These are phyloP conservation scores for Eurytoma californica DNA, from an alignment of 2,888 invertebrate species.

Conservation along the genomic window DNA sequence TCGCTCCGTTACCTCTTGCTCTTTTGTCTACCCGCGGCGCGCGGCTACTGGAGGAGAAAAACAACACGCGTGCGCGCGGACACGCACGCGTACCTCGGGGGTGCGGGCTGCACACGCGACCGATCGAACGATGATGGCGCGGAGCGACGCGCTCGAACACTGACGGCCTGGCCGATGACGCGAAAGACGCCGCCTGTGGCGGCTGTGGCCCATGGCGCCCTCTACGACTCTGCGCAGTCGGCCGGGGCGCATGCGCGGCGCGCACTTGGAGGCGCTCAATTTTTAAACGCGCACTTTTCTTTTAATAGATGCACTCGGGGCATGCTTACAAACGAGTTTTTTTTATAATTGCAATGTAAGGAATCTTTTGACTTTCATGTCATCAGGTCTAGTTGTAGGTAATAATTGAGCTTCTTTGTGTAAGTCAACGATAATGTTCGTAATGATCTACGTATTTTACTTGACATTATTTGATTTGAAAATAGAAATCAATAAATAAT, in stretches of 20 bases:
- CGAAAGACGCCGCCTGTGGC: not conserved
- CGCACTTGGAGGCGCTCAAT: not conserved
- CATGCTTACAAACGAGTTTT: too few species aligned
- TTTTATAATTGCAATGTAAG: too few species aligned
- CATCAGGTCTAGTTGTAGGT: too few species aligned
- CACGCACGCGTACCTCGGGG: slow-evolving; percentile 5
- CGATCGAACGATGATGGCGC: slow-evolving; percentile 36
- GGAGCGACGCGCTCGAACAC: slow-evolving; percentile 51
- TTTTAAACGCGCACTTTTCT: too few species aligned
- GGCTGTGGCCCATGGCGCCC: not conserved
- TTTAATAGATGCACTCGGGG: too few species aligned
- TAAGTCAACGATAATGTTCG: too few species aligned
- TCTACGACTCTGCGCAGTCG: slow-evolving; percentile 1
- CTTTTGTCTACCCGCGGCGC: not conserved
- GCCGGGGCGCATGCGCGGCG: slow-evolving; percentile 12
- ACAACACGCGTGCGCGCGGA: not conserved
- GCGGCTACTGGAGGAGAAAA: slow-evolving; percentile 1
- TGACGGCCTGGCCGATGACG: slow-evolving; percentile 15
- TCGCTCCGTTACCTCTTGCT: slow-evolving; percentile 12
- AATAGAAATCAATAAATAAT: too few species aligned
- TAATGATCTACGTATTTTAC: too few species aligned
- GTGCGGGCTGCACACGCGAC: not conserved
- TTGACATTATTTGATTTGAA: too few species aligned
- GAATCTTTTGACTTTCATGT: too few species aligned
- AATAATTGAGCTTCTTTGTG: too few species aligned